Evolutionary conservation across 53 echinoderm and acorn worm species (phyloP), one percentile per base, ranked within the genome.

Genomic region (Patiria pectinifera): DNA sequence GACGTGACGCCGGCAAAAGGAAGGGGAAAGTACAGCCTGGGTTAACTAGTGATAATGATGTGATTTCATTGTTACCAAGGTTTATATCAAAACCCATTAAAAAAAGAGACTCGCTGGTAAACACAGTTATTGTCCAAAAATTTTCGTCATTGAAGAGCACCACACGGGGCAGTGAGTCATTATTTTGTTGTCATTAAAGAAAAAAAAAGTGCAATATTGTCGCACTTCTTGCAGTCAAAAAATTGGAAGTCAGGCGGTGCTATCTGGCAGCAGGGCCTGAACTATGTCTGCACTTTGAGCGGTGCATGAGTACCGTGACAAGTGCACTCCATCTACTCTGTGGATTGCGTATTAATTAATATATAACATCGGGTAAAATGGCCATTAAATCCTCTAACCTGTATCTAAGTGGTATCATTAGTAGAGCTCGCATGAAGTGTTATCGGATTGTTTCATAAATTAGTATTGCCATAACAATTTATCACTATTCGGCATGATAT

Each of bases 1-100:
- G 48, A 90, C 90, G 90, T 90, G 90, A 80, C 90, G 21, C 62
- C 21, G 14, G 59, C 78, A 77, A 90, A 80, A 47, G 69, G 69
- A 12, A 11, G 2, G 84, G 11, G 45, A 90, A 81, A 90, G 90
- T 90, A 19, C 90, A 90, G 48, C 3, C 15, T n/a, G 70, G 90
- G 90, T 90, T 80, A 90, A 45, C 25, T 35, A 83, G 62, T 70
- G 81, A 80, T 47, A 90, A 46, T 62, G 66, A 81, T 66, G 80
- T 79, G 53, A 80, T 47, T 90, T 45, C 69, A 90, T 90, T 90
- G 90, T 90, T 21, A 2, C 58, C 48, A 69, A 21, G 48, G 80
- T 90, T 80, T 48, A 45, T 90, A 47, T 81, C 9, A n/a, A 61
- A 78, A 45, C 81, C 90, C 48, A 48, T 45, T 63, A 47, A 66